Conservation (phyloP, 2,888 invertebrate genomes). For the Agrotis exclamationis region DNA sequence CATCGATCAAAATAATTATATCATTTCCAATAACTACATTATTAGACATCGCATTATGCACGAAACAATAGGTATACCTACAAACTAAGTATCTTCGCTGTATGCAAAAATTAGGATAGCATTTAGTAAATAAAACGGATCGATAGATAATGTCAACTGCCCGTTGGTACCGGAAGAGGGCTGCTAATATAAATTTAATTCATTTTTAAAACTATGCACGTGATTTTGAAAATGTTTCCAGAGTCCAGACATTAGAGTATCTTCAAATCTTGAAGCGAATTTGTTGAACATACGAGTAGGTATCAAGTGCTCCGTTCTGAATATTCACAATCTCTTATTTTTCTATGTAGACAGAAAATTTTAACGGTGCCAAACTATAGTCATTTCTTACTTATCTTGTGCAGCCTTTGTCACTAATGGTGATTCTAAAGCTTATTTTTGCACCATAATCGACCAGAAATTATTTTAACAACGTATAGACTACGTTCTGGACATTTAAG, state of each 20-base stretch:
- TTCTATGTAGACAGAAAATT: slow-evolving; percentile 28
- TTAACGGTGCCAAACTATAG: slow-evolving; percentile 46
- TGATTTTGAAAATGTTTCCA: neutral
- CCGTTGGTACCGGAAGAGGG: neutral
- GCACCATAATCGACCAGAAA: slow-evolving; percentile 23
- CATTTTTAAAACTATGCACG: too few species aligned
- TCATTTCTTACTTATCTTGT: slow-evolving; percentile 56
- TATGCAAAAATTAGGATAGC: neutral
- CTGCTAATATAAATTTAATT: neutral
- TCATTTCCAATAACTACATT: neutral
- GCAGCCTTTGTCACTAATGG: slow-evolving; percentile 62
- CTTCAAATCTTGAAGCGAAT: neutral
- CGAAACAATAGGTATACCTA: neutral
- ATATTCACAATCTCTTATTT: slow-evolving; percentile 38
- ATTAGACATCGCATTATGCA: neutral
- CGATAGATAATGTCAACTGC: neutral
- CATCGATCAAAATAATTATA: slow-evolving; percentile 3
- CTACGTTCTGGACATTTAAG: neutral
- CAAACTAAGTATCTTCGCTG: neutral
- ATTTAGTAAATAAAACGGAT: neutral
- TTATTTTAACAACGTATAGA: slow-evolving; percentile 15
- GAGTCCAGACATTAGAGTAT: neutral
- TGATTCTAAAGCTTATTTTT: slow-evolving; percentile 31
- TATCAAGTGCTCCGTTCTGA: slow-evolving; percentile 26
- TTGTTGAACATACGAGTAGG: slow-evolving; percentile 3